Base-by-base conservation (phyloP, 2,797 vertebrate species). In the Sebastes hubbsi region DNA sequence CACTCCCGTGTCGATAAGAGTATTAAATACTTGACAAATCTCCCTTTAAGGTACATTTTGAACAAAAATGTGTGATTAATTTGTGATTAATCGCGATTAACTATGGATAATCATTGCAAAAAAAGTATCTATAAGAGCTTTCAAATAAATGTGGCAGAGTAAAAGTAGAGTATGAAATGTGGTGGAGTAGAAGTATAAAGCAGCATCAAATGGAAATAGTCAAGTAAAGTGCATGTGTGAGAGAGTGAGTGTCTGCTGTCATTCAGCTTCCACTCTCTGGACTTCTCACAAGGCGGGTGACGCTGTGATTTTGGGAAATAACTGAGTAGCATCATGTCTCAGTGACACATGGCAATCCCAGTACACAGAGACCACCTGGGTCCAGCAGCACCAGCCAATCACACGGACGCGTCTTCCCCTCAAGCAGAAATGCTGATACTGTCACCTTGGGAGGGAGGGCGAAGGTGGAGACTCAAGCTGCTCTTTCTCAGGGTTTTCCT, bases 401-500 rank as follows among this genome's bases (percentile, higher is more conserved):
- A 60, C 69, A 9, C 24, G 1, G 30, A 52, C 69, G 3, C 30
- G 22, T 69, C 70, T 22, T 52, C 59, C 74, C 83, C 75, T 76
- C 63, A 0, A 80, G 88, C 87, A 72, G 59, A 68, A 64, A 63
- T 3, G 61, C 59, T 62, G 32, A 83, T 64, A 14, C 72, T 49
- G n/a, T 81, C 77, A 87, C 82, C 84, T 84, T 62, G 55, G 69
- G 49, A 36, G 34, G 34, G 79, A 73, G 71, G 80, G 73, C 54
- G 29, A n/a, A 58, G 75, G 59, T 55, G 69, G 38, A 4, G 13
- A 78, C 75, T 24, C 56, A n/a, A 72, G 77, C 75, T 81, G 67
- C 56, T 9, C 59, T 49, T 77, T 75, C 55, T 6, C 8, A 85
- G 85, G 87, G 77, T 87, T 89, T 89, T 89, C 84, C 89, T 85